A percentile compares a stretch with the other conserved stretches of the same genome.
phyloP scores from a whole-genome alignment of 2,113 vertebrate species.

The Oenanthe oenanthe region DNA sequence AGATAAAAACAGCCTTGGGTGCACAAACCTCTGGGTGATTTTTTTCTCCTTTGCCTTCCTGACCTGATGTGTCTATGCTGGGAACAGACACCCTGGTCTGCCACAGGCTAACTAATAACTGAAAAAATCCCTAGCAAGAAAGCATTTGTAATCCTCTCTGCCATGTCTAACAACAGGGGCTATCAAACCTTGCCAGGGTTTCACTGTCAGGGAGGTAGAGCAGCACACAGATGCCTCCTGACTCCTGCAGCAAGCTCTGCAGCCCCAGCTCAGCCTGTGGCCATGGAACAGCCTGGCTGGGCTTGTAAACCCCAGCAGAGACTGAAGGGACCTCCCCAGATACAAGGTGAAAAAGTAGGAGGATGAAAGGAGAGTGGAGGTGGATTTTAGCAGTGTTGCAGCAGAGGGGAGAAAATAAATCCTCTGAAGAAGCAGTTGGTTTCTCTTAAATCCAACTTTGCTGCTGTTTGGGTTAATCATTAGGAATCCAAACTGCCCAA shows the following conservation, averaged over 20 bases:
- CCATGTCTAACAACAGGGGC: background rate
- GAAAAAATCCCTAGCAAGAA: background rate
- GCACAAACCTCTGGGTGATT: background rate
- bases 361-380: background rate
- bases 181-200: background rate
- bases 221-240: background rate
- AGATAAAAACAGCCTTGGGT: background rate
- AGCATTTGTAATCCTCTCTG: background rate
- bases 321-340: background rate
- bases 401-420: background rate
- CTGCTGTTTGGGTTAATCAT: background rate
- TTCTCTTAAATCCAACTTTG: background rate
- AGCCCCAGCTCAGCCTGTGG: background rate
- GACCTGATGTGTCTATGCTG: fast-evolving
- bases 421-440: background rate
- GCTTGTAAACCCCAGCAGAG: background rate
- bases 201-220: background rate
- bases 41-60: background rate
- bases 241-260: fast-evolving
- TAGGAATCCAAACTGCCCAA: background rate
- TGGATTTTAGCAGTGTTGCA: background rate
- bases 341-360: background rate
- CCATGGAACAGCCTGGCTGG: background rate
- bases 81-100: background rate
- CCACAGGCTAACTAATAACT: background rate